Conservation (phyloP, 2,888 invertebrate species). For the Cryptocheilus praepositus region DNA sequence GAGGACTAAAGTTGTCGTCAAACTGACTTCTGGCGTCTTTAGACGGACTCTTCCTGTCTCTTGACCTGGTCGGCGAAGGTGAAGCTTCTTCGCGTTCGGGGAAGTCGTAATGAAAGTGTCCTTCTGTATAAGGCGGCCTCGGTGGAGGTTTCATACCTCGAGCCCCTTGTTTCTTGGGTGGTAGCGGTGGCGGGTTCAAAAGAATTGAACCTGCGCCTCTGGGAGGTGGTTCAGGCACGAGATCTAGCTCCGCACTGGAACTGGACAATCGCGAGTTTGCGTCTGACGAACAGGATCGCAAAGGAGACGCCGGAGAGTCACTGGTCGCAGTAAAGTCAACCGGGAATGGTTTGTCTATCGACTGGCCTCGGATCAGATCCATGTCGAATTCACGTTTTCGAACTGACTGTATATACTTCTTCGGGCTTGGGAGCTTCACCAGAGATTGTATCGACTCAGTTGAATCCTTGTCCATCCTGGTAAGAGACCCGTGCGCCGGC, state of each 20-base stretch:
- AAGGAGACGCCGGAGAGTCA: constrained; percentile 66
- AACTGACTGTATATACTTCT: constrained; percentile 64
- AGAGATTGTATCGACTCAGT: constrained; percentile 61
- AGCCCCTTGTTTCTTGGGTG: constrained; percentile 81
- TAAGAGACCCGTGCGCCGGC: constrained; percentile 1
- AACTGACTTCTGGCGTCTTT: constrained; percentile 63
- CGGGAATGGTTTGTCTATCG: constrained; percentile 67
- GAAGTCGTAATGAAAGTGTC: constrained; percentile 77
- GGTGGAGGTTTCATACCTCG: constrained; percentile 81
- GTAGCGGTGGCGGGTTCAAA: constrained; percentile 83
- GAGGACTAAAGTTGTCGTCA: constrained; percentile 70
- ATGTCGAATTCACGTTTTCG: constrained; percentile 62
- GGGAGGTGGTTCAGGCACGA: constrained; percentile 82
- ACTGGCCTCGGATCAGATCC: constrained; percentile 57
- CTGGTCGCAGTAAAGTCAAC: constrained; percentile 65
- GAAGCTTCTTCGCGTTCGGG: constrained; percentile 75
- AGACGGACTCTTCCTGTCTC: constrained; percentile 74
- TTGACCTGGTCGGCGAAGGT: constrained; percentile 44
- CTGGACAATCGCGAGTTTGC: constrained; percentile 67
- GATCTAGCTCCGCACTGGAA: constrained; percentile 71
- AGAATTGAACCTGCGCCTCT: constrained; percentile 80
- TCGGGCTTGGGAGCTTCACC: constrained; percentile 72
- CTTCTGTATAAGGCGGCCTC: constrained; percentile 78
- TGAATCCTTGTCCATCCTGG: constrained; percentile 45
- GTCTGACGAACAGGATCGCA: constrained; percentile 67